Evolutionary conservation across 2,797 vertebrate species (phyloP), one percentile per base, ranked within the genome.

Genomic region (Gadopsis bispinosus): DNA sequence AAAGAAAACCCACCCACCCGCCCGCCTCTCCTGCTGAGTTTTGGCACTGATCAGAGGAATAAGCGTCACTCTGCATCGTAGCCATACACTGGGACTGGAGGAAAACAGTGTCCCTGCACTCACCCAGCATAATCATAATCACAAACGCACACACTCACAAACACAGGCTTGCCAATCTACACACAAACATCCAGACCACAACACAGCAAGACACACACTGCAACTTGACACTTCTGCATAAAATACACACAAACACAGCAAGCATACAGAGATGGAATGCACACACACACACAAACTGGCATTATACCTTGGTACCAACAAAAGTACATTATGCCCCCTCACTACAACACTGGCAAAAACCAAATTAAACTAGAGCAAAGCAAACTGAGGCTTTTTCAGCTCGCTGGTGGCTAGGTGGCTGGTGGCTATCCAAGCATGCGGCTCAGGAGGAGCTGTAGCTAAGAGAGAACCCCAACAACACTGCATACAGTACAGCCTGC

Each of bases 21-120:
- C 64, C 20, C 65, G 5, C 31, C 39, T 37, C 71, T 47, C 89
- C 83, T 48, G 83, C 88, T 87, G 90, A 66, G 91, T 76, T 76
- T 64, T 87, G 84, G 87, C 89, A 89, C 81, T 79, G 86, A 91
- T 88, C 87, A 88, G 88, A 91, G 61, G 75, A 87, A 69, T 69
- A 68, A 75, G 70, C 50, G 35, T 86, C 78, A 84, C 80, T 83
- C 76, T 87, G 81, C 73, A 83, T 67, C 43, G 41, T 75, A 80
- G 69, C 71, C 85, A 78, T 85, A 84, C 80, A 86, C 80, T 84
- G 82, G 60, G 70, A 85, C 68, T 48, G 83, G 48, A 81, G 77
- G 69, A 85, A 90, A 88, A 85, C 65, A 80, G 82, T 73, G 63
- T 81, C 84, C 73, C 67, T 80, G 75, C 66, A 67, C 77, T 84